A percentile compares a stretch with the other conserved stretches of the same genome.
phyloP scores from a whole-genome alignment of 2,797 vertebrate species.

The Muscicapa striata region DNA sequence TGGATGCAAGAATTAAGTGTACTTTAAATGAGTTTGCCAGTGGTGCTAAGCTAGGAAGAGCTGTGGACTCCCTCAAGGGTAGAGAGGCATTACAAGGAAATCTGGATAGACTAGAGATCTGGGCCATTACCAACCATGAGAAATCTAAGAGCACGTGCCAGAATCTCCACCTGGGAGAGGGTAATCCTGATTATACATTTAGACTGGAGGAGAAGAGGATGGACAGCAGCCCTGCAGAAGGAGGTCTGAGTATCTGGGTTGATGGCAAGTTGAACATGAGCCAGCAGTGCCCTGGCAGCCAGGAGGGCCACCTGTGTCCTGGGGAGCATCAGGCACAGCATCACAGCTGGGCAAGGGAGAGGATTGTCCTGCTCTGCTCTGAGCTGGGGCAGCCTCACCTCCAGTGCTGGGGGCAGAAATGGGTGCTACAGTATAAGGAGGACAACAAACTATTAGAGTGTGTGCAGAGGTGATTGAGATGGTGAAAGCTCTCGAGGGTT shows the following conservation, averaged over 20 bases:
- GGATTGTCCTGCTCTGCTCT: too few relatives aligned
- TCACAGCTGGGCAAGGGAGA: rapidly evolving
- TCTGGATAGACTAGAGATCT: background rate
- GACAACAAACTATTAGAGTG: too few relatives aligned
- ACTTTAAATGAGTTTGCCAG: background rate
- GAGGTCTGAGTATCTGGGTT: rapidly evolving
- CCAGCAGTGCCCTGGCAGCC: background rate
- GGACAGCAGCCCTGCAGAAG: background rate
- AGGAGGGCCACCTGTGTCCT: rapidly evolving
- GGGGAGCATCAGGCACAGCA: background rate
- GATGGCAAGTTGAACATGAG: background rate
- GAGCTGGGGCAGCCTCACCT: too few relatives aligned
- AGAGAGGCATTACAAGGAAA: background rate
- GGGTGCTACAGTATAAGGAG: too few relatives aligned
- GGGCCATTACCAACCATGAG: background rate
- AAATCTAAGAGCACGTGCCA: background rate
- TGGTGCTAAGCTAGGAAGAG: background rate
- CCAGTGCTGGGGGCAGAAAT: too few relatives aligned
- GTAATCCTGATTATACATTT: background rate
- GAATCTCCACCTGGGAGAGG: background rate
- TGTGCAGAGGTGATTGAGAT: too few relatives aligned
- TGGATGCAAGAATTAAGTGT: background rate
- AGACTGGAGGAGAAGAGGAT: background rate
- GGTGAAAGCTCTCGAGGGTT: too few relatives aligned
- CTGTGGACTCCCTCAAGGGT: rapidly evolving